Percentiles rank a stretch among this genome's conserved stretches.
Evolutionary conservation across 2,888 invertebrate genomes (phyloP).

Genomic region (Gonocerus acuteangulatus): DNA sequence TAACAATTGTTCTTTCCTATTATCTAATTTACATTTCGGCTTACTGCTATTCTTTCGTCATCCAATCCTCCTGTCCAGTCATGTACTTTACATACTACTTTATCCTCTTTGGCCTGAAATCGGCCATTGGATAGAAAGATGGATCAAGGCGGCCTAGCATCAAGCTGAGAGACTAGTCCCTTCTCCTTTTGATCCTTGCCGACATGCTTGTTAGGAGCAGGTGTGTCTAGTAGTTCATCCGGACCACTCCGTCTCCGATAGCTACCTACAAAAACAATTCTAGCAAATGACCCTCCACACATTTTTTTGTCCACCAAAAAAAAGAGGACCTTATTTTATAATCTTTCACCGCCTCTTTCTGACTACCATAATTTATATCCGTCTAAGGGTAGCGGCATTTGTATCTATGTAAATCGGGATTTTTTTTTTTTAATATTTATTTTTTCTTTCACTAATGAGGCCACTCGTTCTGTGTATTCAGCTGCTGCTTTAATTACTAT

Average conservation of each 20-base stretch:
- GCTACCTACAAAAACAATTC: slow-evolving; percentile 13
- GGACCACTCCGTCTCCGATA: neutral
- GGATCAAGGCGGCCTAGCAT: too few species aligned
- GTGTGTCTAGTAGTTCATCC: slow-evolving; percentile 19
- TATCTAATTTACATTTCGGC: too few species aligned
- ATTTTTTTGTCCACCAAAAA: slow-evolving; percentile 5
- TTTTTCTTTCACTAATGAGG: neutral
- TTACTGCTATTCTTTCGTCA: too few species aligned
- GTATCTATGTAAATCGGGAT: slow-evolving; percentile 19
- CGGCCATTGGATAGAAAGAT: too few species aligned
- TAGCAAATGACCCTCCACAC: slow-evolving; percentile 14
- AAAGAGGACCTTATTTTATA: slow-evolving; percentile 5
- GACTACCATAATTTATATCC: slow-evolving; percentile 6
- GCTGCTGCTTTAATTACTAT: too few species aligned
- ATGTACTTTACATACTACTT: too few species aligned
- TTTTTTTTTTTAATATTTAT: neutral
- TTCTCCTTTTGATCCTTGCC: neutral
- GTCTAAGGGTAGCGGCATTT: neutral
- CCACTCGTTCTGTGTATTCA: too few species aligned
- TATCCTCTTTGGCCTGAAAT: too few species aligned
- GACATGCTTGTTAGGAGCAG: slow-evolving; percentile 5
- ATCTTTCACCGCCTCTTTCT: slow-evolving; percentile 23
- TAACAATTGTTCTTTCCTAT: too few species aligned
- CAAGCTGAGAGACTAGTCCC: too few species aligned
- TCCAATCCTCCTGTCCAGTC: too few species aligned